Evolutionary conservation across 2,797 vertebrate genomes (phyloP), one percentile per base, ranked within the genome.

Genomic region (Cercopithecus petaurista): DNA sequence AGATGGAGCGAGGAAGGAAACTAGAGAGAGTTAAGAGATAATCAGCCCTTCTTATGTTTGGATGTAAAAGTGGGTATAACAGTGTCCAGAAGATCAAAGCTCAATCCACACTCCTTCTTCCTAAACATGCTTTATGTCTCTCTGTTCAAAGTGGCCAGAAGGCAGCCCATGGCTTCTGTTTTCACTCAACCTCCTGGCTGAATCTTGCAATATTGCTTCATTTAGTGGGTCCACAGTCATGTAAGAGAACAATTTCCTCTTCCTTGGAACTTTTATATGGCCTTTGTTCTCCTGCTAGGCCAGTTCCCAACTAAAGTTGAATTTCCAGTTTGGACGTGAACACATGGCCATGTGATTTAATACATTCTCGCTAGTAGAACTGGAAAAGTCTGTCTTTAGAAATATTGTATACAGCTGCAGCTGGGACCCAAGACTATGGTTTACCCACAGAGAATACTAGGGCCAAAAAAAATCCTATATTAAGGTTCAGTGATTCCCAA

Each of bases 321-420:
- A 97, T 95, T 84, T 97, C 96, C 76, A 97, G 94, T 97, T 96
- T 95, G 41, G 80, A 90, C 92, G 84, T 59, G 33, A 93, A 85
- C 11, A 50, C 64, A 46, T 5, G 12, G 43, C 3, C 61, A 3
- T 14, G 43, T 89, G 88, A 93, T 92, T 91, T 61, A 61, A 88
- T 59, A 81, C 30, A 19, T 41, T 90, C 80, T 85, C 77, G 12
- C 73, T 80, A 26, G 41, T n/a, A 52, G 76, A 96, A 86, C 75
- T 77, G 83, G 73, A 67, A 79, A 95, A 73, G 59, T 77, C 70
- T 85, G 43, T 96, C 89, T 84, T 84, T 14, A 52, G 86, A 96
- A 96, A 90, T 52, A 81, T 9, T 28, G 4, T 39, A 84, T 2
- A 85, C 17, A 90, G 28, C 96, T 92, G 39, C 1, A 10, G n/a